Percentiles rank a stretch among this genome's conserved stretches.
Evolutionary conservation across 2,888 invertebrate species (phyloP).

Genomic region (Bellardia bayeri): DNA sequence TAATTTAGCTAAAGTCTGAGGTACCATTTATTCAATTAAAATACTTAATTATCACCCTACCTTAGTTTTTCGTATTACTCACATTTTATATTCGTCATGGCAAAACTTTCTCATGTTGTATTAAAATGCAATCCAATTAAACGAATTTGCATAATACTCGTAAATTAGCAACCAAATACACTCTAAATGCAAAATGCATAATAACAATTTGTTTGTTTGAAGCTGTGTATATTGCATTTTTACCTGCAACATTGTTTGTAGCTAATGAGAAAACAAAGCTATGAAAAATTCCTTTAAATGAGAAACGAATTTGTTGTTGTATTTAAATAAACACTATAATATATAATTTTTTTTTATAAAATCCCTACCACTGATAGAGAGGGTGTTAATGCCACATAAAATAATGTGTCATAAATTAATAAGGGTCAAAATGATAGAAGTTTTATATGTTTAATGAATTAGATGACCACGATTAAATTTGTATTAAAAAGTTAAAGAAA

Average conservation of each 20-base stretch:
- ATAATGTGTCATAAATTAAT: not conserved
- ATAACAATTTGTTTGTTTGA: slow-evolving; percentile 41
- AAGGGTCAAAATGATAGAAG: not conserved
- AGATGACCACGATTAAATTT: too few relatives aligned
- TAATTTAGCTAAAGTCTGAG: not conserved
- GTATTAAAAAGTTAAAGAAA: too few relatives aligned
- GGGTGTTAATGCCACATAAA: not conserved
- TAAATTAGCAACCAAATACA: slow-evolving; percentile 63
- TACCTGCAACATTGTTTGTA: not conserved
- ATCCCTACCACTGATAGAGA: not conserved
- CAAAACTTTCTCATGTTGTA: not conserved
- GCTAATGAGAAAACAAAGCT: not conserved
- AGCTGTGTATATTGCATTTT: not conserved
- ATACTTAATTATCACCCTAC: not conserved
- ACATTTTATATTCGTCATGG: not conserved
- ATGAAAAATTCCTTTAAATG: not conserved
- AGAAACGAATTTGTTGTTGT: slow-evolving; percentile 12
- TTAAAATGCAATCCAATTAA: slow-evolving; percentile 71
- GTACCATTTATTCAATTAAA: not conserved
- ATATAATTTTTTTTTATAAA: not conserved
- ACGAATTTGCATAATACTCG: slow-evolving; percentile 70
- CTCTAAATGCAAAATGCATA: slow-evolving; percentile 57
- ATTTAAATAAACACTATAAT: not conserved
- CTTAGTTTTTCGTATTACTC: too few relatives aligned
- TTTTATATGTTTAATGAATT: not conserved